phyloP scores from a whole-genome alignment of 2,888 invertebrate genomes.

The Calliphora vomitoria region DNA sequence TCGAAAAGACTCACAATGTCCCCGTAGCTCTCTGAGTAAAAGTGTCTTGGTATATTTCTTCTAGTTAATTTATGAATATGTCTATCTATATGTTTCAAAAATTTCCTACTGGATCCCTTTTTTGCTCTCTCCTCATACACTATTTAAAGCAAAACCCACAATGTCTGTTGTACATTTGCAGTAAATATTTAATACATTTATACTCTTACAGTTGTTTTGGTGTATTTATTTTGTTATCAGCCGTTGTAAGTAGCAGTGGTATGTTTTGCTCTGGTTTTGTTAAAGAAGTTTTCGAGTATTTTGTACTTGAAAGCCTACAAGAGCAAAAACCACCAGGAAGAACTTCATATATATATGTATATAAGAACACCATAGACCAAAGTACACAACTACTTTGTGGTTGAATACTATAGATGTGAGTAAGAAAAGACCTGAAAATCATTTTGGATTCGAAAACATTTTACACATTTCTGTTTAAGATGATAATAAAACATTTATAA shows the following conservation, averaged over 20 bases:
- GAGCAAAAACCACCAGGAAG: slow-evolving; percentile 39
- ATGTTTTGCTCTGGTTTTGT: slow-evolving; percentile 50
- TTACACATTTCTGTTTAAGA: background rate
- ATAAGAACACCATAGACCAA: slow-evolving; percentile 16
- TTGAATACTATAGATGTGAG: background rate
- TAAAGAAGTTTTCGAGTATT: slow-evolving; percentile 46
- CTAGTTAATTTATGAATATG: no score
- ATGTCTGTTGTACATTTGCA: slow-evolving; percentile 30
- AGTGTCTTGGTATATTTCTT: no score
- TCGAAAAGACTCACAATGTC: no score
- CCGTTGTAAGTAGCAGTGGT: slow-evolving; percentile 17
- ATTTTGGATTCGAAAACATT: slow-evolving; percentile 23
- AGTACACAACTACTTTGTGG: slow-evolving; percentile 32
- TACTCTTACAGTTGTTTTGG: background rate
- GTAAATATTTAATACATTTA: slow-evolving; percentile 57
- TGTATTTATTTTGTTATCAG: slow-evolving; percentile 34
- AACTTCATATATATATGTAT: background rate
- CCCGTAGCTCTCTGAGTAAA: no score
- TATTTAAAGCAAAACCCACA: slow-evolving; percentile 19
- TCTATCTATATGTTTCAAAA: background rate
- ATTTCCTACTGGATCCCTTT: slow-evolving; percentile 22
- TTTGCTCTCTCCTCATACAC: background rate
- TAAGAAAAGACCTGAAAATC: background rate
- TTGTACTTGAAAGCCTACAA: slow-evolving; percentile 49
- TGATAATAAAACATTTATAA: slow-evolving; percentile 1